Percentiles rank a stretch among this genome's conserved stretches.
phyloP scores from a whole-genome alignment of 2,113 vertebrate species.

The Nerophis ophidion region DNA sequence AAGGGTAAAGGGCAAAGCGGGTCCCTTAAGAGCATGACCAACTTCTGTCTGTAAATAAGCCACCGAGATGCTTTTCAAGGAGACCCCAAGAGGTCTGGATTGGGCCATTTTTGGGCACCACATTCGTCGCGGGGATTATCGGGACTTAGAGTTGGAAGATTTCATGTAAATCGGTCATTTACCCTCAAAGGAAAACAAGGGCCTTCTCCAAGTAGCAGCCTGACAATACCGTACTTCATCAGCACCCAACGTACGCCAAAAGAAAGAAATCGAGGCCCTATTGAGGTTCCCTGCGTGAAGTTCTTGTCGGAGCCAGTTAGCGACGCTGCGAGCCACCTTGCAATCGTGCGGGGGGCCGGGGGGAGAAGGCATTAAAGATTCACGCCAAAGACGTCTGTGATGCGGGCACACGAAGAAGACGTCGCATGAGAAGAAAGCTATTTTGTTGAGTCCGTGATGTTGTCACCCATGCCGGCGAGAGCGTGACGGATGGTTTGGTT shows the following conservation, averaged over 20 bases:
- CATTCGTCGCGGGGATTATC: no score
- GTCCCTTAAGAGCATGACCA: no score
- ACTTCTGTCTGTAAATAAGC: no score
- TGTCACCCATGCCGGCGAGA: slow-evolving; percentile 37
- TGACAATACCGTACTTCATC: neutral
- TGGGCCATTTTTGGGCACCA: no score
- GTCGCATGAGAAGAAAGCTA: neutral
- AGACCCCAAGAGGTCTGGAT: no score
- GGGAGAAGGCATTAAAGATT: slow-evolving; percentile 69
- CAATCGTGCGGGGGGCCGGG: slow-evolving; percentile 17
- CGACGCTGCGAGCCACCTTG: slow-evolving; percentile 42
- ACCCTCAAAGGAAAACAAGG: no score
- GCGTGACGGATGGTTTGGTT: slow-evolving; percentile 39
- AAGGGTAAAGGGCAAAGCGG: no score
- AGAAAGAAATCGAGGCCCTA: slow-evolving; percentile 53
- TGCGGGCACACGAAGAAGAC: slow-evolving; percentile 10
- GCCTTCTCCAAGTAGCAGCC: no score
- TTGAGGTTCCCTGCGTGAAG: slow-evolving; percentile 57
- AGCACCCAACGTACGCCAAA: slow-evolving; percentile 21
- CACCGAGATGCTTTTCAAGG: no score
- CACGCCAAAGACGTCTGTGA: slow-evolving; percentile 68
- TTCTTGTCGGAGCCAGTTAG: slow-evolving; percentile 61
- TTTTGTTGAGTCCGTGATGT: neutral
- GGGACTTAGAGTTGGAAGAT: no score
- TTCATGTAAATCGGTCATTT: no score